phyloP scores from a whole-genome alignment of 2,113 vertebrate genomes.

The Perca flavescens region DNA sequence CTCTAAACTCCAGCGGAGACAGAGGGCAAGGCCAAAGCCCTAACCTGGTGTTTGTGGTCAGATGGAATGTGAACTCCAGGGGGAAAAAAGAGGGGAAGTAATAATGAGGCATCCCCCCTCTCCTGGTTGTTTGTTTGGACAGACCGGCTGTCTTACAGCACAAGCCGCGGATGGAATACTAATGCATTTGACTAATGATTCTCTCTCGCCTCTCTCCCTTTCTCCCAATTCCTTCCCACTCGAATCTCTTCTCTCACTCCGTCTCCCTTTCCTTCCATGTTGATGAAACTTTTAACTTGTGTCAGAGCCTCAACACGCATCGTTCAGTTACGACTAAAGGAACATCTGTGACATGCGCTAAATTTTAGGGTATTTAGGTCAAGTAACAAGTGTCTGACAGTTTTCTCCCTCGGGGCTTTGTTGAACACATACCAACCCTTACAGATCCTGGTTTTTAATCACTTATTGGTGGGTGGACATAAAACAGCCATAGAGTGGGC shows the following conservation, averaged over 20 bases:
- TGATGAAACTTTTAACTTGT: slow-evolving; percentile 29
- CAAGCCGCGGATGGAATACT: slow-evolving; percentile 76
- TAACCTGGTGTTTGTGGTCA: slow-evolving; percentile 68
- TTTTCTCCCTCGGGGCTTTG: slow-evolving; percentile 17
- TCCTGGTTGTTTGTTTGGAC: slow-evolving; percentile 78
- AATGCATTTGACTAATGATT: slow-evolving; percentile 75
- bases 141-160: slow-evolving; percentile 77
- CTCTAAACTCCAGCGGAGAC: slow-evolving; percentile 60
- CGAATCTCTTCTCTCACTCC: slow-evolving; percentile 12
- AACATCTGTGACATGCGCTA: slow-evolving; percentile 18
- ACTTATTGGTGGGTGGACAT: slow-evolving; percentile 70
- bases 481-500: slow-evolving; percentile 53
- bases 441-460: slow-evolving; percentile 57
- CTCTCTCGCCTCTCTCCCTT: slow-evolving; percentile 34
- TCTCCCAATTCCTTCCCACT: slow-evolving; percentile 36
- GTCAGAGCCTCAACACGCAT: slow-evolving; percentile 22
- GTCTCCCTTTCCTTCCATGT: slow-evolving; percentile 5
- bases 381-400: neutral
- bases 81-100: slow-evolving; percentile 63
- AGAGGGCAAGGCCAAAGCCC: slow-evolving; percentile 48
- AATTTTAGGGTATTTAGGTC: slow-evolving; percentile 28
- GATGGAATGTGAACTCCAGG: slow-evolving; percentile 74
- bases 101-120: slow-evolving; percentile 74
- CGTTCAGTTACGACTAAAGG: slow-evolving; percentile 7
- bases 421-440: slow-evolving; percentile 25